These are phyloP conservation scores for Orgyia antiqua DNA, from an alignment of 2,888 invertebrate species.

Conservation along the genomic window DNA sequence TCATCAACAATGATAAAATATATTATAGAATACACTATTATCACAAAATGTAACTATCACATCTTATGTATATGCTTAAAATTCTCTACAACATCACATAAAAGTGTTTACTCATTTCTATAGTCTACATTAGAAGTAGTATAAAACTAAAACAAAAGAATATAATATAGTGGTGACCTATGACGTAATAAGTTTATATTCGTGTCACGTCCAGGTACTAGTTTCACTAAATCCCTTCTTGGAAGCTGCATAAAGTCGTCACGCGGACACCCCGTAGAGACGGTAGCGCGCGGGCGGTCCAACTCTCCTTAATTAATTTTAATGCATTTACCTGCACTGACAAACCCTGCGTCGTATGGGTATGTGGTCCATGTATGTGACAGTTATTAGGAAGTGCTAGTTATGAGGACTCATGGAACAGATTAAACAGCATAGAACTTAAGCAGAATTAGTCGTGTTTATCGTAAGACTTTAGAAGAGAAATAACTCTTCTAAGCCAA, in stretches of 20 bases:
- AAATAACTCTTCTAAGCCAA: too few relatives aligned
- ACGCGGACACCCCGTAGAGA: constrained; percentile 53
- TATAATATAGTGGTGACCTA: constrained; percentile 10
- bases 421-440: too few relatives aligned
- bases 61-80: too few relatives aligned
- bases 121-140: too few relatives aligned
- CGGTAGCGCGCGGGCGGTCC: constrained; percentile 75
- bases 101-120: too few relatives aligned
- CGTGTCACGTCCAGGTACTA: constrained; percentile 32
- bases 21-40: too few relatives aligned
- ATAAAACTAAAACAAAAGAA: neutral
- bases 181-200: constrained; percentile 19
- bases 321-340: constrained; percentile 60
- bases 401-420: too few relatives aligned
- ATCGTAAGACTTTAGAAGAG: too few relatives aligned
- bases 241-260: constrained; percentile 75
- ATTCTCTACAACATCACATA: too few relatives aligned
- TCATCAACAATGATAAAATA: too few relatives aligned
- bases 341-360: constrained; percentile 12
- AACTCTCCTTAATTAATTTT: constrained; percentile 69
- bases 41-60: too few relatives aligned
- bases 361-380: constrained; percentile 19
- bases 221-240: constrained; percentile 47
- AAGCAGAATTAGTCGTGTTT: too few relatives aligned
- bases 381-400: neutral